Evolutionary conservation across 1,140 invertebrate genomes (phyloP), one percentile per base, ranked within the genome.

Genomic region (Micrasema longulum): DNA sequence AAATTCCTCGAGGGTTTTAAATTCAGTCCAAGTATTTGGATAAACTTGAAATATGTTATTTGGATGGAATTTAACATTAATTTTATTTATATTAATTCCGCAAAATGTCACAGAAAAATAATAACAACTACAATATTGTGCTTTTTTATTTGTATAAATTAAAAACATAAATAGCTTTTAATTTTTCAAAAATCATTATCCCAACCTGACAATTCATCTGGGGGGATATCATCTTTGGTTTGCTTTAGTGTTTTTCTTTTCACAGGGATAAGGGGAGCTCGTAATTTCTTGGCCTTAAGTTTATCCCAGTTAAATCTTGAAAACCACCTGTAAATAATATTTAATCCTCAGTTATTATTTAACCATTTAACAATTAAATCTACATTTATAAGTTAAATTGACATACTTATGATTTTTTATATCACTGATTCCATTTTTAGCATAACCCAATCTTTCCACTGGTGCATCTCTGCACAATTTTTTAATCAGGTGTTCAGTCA

Each of bases 291-390:
- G 64, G 88, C 87, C 20, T 88, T 84, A 18, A 98, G 82, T 11
- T 90, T 91, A 74, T 94, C 90, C 96, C 96, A 98, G 79, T 98
- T 95, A 79, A 98, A 96, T 53, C 92, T 94, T 77, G 93, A 89
- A 83, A 97, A 98, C 95, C 96, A 98, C 76, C 93, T 90, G 76
- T 18, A 82, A 81, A 68, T 3, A 76, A 79, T 22, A 18, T 22
- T 23, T 14, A 52, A 20, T 12, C 12, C 22, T n/a, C 4, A 12
- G 23, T 52, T 20, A 1, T 20, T 22, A 11, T 52, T 9, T 5
- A 48, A 48, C 6, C 6, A 11, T 18, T 9, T 48, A n/a, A 6
- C 7, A 14, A 14, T 6, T 48, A 5, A 9, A 9, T 48, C 45
- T 6, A 18, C 6, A 6, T n/a, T 18, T 18, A 5, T 9, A 48